Percentiles rank a stretch among this genome's conserved stretches.
Conservation (phyloP, 2,113 vertebrate genomes). For the Galeopterus variegatus region DNA sequence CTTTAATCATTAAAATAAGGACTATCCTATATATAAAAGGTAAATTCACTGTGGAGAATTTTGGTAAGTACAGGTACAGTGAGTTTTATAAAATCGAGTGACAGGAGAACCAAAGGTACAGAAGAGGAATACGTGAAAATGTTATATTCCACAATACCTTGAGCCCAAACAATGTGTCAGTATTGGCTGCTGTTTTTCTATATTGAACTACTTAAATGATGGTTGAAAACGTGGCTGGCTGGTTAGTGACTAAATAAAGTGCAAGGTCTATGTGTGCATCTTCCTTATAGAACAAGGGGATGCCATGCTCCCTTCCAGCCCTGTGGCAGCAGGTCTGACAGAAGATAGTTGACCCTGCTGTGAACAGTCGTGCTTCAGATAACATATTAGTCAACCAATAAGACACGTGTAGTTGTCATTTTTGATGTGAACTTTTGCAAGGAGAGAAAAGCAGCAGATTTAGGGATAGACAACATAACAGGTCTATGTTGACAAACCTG, state of each 20-base stretch:
- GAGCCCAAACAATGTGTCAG: neutral
- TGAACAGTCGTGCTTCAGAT: neutral
- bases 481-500: constrained; percentile 8
- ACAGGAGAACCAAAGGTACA: neutral
- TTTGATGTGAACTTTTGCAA: neutral
- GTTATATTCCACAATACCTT: neutral
- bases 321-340: neutral
- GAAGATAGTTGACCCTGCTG: neutral
- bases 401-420: neutral
- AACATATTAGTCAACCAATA: neutral
- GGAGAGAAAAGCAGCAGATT: neutral
- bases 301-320: neutral
- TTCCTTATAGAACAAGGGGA: neutral
- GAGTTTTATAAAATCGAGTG: constrained; percentile 13
- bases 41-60: constrained; percentile 25
- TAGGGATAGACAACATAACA: neutral
- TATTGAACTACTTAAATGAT: neutral
- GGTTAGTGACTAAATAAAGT: neutral
- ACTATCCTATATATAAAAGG: neutral
- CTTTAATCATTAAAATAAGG: neutral
- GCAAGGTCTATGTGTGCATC: too few species aligned
- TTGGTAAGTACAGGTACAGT: neutral
- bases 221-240: neutral
- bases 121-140: neutral
- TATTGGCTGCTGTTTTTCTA: constrained; percentile 22